Evolutionary conservation across 2,113 vertebrate species (phyloP).

Genomic region (Fulica atra): DNA sequence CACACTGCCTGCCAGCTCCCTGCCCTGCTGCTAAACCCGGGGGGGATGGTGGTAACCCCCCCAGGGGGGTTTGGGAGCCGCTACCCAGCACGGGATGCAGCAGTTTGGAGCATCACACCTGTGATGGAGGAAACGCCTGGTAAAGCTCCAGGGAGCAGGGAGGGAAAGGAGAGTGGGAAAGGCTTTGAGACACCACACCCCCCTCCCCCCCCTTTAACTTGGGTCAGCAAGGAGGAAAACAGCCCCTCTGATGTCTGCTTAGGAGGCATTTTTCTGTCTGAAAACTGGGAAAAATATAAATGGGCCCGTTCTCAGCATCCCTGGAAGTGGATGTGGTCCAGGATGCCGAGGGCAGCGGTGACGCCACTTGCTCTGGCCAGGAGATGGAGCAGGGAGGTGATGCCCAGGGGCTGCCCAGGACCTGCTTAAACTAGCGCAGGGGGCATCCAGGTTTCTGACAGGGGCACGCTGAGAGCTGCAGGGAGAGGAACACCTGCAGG

Average conservation of each 20-base stretch:
- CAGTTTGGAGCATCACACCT: fast-evolving
- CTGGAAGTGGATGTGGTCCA: fast-evolving
- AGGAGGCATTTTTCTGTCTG: not conserved
- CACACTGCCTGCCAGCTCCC: not conserved
- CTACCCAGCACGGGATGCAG: fast-evolving
- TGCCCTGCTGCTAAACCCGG: not conserved
- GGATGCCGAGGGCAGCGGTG: fast-evolving
- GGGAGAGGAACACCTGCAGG: not conserved
- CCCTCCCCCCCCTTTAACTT: not conserved
- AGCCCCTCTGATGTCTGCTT: not conserved
- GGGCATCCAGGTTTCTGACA: fast-evolving
- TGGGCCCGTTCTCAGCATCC: not conserved
- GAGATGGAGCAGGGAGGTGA: not conserved
- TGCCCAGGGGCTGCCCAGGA: not conserved
- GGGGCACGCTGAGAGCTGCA: fast-evolving
- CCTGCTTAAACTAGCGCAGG: no score
- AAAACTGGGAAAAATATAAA: not conserved
- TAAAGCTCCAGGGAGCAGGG: not conserved
- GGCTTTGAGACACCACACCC: not conserved
- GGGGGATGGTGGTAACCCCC: fast-evolving
- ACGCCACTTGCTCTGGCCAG: not conserved
- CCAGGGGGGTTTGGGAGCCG: fast-evolving
- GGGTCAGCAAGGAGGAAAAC: not conserved
- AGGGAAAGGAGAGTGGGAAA: not conserved
- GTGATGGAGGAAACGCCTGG: fast-evolving